Conservation (phyloP, 2,113 vertebrate genomes). For the Heloderma charlesbogerti region DNA sequence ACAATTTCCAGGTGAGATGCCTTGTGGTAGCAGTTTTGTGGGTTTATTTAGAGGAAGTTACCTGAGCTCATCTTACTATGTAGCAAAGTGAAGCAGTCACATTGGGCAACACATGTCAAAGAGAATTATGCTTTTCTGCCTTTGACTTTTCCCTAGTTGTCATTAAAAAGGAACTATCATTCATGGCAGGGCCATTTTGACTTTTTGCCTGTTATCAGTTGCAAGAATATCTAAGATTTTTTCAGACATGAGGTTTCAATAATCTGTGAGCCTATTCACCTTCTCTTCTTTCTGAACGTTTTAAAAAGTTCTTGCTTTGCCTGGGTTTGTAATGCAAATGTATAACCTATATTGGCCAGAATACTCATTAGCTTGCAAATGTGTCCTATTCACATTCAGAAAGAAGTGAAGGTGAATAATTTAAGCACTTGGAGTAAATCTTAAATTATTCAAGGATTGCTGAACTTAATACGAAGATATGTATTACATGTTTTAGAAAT, state of each 20-base stretch:
- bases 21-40: background rate
- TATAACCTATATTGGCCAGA: too few species aligned
- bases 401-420: background rate
- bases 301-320: too few species aligned
- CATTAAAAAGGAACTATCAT: background rate
- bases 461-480: background rate
- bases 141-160: background rate
- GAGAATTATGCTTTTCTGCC: background rate
- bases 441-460: background rate
- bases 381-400: too few species aligned
- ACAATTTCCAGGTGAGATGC: slow-evolving; percentile 91
- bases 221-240: background rate
- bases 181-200: background rate
- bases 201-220: background rate
- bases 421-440: background rate
- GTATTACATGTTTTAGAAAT: background rate
- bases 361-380: too few species aligned
- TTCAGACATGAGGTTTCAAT: background rate
- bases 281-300: too few species aligned
- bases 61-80: background rate
- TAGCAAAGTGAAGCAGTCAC: background rate
- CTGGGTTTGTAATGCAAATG: too few species aligned
- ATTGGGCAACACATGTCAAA: background rate
- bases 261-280: background rate
- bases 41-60: background rate